Conservation (phyloP, 1,140 invertebrate genomes). For the Trichogramma pretiosum region DNA sequence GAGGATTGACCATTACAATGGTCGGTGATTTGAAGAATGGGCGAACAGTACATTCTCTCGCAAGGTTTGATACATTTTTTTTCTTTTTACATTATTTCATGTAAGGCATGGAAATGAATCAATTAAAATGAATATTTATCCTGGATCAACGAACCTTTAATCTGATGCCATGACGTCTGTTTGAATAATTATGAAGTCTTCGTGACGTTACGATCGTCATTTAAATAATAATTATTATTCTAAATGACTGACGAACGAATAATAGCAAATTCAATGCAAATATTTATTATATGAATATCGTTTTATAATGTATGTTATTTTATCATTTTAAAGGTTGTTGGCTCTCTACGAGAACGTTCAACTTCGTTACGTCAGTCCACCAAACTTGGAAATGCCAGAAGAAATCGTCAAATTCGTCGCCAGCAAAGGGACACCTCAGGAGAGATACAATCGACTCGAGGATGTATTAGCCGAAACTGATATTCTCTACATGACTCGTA, state of each 20-base stretch:
- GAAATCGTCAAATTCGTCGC: conserved; percentile 72
- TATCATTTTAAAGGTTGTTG: conserved; percentile 51
- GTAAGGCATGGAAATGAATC: not conserved
- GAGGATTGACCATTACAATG: conserved; percentile 86
- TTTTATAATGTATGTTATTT: not conserved
- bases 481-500: conserved; percentile 96
- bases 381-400: conserved; percentile 81
- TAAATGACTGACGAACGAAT: no score
- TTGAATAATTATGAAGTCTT: no score
- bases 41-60: conserved; percentile 94
- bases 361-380: conserved; percentile 81
- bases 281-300: not conserved
- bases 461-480: conserved; percentile 86
- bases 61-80: conserved; percentile 53
- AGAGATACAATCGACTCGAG: conserved; percentile 64
- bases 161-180: no score
- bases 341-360: conserved; percentile 80
- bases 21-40: conserved; percentile 97
- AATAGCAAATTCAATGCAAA: no score
- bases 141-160: no score
- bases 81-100: no score
- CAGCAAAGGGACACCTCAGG: conserved; percentile 69
- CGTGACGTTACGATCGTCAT: no score
- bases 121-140: conserved; percentile 4
- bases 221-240: no score